Base-by-base conservation (phyloP, 2,888 invertebrate genomes). In the Leptopilina drosophilae region DNA sequence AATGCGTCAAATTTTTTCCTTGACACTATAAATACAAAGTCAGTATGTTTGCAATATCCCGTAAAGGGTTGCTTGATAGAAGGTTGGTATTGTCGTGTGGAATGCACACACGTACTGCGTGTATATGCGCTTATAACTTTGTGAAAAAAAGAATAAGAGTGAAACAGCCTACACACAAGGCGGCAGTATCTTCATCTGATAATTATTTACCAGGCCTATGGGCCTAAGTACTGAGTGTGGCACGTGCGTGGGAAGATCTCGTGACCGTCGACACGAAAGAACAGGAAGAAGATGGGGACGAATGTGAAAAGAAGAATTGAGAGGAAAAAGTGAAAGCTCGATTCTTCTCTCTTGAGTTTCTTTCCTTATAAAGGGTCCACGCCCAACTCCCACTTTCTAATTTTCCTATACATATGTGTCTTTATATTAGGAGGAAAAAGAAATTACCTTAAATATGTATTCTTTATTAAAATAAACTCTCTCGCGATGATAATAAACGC, bases 221-320 rank as follows among this genome's bases (percentile, higher is more conserved):
- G 83, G 85, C 78, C 83, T 69, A 82, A 83, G 85, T 86, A 81
- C 83, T 81, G 82, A 83, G 82, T 80, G 76, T 82, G 84, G 86
- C 86, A 86, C 87, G 86, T 88, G 89, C 87, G 88, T 88, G 88
- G 88, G 88, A 89, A 88, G 88, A 87, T 89, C 86, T 87, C 83
- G 81, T 82, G 84, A 78, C 77, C 64, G 69, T 81, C 81, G 82
- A 80, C 81, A 81, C 83, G 85, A 85, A 88, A 87, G 86, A 87
- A 87, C 87, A 78, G 59, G 62, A 78, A 67, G 81, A 81, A 49
- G 79, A 77, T 77, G 80, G 82, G 78, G 83, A 79, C 77, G 79
- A 78, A 82, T 79, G 64, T 53, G 79, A 80, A 81, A 81, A 80
- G 77, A 76, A 81, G 82, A 84, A 82, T 81, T 80, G 81, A 82